Percentiles rank a stretch among this genome's conserved stretches.
Evolutionary conservation across 2,113 vertebrate species (phyloP).

Genomic region (Sardina pilchardus): DNA sequence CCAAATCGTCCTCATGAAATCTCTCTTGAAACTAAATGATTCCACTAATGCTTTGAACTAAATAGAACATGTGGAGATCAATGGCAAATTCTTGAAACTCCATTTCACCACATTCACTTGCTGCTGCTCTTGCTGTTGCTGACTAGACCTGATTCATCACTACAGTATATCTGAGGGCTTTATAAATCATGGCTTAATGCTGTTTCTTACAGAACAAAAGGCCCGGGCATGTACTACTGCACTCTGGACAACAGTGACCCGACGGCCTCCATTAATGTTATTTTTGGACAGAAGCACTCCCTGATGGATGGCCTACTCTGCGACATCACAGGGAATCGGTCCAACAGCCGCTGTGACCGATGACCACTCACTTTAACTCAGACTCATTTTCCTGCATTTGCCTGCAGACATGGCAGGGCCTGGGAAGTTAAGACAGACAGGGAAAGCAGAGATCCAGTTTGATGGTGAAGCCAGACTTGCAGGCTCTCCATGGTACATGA

Average conservation of each 20-base stretch:
- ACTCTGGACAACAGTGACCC: not conserved
- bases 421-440: not conserved
- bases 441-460: not conserved
- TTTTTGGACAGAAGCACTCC: not conserved
- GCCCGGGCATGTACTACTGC: not conserved
- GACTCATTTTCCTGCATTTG: constrained; percentile 1
- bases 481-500: no score
- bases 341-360: not conserved
- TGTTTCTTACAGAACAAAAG: not conserved
- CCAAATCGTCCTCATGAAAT: not conserved
- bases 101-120: not conserved
- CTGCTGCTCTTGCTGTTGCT: no score
- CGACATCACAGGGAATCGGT: constrained; percentile 8
- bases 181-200: not conserved
- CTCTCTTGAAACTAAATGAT: no score
- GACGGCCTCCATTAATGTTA: not conserved
- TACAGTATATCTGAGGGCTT: not conserved
- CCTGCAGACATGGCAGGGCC: not conserved
- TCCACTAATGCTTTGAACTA: not conserved
- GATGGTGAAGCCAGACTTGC: not conserved
- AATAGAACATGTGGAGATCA: not conserved
- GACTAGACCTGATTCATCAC: not conserved
- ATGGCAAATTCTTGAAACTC: not conserved
- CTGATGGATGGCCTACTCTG: constrained; percentile 16
- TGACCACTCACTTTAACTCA: constrained; percentile 3